phyloP scores from a whole-genome alignment of 2,797 vertebrate genomes.

The Mergus octosetaceus region DNA sequence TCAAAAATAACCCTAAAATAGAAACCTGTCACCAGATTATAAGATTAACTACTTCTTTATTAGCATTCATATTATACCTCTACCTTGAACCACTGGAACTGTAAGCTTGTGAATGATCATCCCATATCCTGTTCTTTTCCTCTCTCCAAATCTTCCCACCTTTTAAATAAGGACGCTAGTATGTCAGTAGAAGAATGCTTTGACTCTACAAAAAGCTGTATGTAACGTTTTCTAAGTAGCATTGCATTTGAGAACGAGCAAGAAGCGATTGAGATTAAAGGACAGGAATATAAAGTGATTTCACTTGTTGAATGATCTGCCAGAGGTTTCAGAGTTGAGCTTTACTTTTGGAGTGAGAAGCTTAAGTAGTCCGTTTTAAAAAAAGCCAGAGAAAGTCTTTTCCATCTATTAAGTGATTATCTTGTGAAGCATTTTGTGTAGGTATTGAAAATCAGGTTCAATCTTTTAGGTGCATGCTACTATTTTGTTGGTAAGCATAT shows the following conservation, averaged over 20 bases:
- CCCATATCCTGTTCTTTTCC: not conserved
- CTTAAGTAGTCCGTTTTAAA: not conserved
- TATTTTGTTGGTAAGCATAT: not conserved
- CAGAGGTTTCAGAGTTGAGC: not conserved
- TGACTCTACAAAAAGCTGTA: not conserved
- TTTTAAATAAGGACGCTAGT: not conserved
- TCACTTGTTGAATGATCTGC: not conserved
- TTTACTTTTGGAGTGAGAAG: not conserved
- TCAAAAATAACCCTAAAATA: not conserved
- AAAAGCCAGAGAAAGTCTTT: not conserved
- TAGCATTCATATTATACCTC: rapidly evolving
- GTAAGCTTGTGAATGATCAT: not conserved
- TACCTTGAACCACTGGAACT: not conserved
- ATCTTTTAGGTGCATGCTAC: not conserved
- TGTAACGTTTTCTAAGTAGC: not conserved
- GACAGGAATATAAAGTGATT: not conserved
- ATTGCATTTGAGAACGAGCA: not conserved
- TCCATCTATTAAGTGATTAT: not conserved
- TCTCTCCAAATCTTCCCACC: not conserved
- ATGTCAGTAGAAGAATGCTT: not conserved
- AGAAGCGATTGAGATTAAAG: not conserved
- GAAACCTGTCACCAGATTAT: not conserved
- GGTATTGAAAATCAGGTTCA: not conserved
- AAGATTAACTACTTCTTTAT: not conserved
- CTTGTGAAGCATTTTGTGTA: not conserved